These are phyloP conservation scores for Colaptes auratus DNA, from an alignment of 2,113 vertebrate species.

Conservation along the genomic window DNA sequence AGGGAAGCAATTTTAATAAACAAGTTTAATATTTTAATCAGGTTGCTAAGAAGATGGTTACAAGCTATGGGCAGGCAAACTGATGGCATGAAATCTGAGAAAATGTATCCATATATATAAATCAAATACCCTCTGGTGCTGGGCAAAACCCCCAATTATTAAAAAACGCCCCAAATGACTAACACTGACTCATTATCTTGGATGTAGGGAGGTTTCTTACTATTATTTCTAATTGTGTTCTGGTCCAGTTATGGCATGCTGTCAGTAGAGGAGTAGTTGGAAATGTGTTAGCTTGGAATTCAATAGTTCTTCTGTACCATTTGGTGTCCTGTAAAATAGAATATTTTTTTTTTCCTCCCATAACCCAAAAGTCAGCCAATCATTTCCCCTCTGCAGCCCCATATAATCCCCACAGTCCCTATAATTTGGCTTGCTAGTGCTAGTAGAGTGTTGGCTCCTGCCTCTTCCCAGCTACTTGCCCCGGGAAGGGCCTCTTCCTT, in stretches of 20 bases:
- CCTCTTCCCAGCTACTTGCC: not conserved
- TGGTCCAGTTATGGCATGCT: constrained; percentile 34
- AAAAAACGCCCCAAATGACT: not conserved
- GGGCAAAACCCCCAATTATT: constrained; percentile 1
- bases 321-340: not conserved
- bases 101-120: not conserved
- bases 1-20: constrained; percentile 29
- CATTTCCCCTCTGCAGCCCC: not conserved
- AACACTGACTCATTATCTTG: constrained; percentile 20
- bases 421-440: not conserved
- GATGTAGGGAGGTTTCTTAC: constrained; percentile 1
- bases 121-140: not conserved
- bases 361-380: not conserved
- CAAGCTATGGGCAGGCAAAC: not conserved
- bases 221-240: constrained; percentile 36
- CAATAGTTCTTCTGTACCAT: not conserved
- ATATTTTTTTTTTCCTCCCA: not conserved
- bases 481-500: not conserved
- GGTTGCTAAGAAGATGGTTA: not conserved
- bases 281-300: constrained; percentile 39
- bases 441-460: not conserved
- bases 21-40: constrained; percentile 20
- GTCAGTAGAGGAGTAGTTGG: not conserved
- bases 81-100: constrained; percentile 35
- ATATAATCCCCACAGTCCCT: not conserved